Evolutionary conservation across 2,113 vertebrate genomes (phyloP).

Genomic region (Gadus macrocephalus): DNA sequence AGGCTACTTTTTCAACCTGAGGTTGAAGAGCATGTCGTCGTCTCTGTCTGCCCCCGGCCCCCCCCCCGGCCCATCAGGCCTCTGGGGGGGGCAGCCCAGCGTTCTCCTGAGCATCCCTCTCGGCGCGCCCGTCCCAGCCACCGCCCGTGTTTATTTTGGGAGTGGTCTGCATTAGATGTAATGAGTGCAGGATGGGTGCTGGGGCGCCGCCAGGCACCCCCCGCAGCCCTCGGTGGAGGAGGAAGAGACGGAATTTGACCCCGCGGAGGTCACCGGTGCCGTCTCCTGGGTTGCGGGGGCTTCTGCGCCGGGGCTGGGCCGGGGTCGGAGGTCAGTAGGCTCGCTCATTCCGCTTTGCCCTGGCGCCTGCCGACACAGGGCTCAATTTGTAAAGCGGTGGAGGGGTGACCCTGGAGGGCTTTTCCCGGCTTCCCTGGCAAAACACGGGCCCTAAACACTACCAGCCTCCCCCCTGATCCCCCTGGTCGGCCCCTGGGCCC

Average conservation of each 20-base stretch:
- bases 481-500: constrained; percentile 42
- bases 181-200: constrained; percentile 70
- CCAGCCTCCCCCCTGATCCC: constrained; percentile 57
- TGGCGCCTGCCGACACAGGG: constrained; percentile 80
- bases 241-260: constrained; percentile 73
- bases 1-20: too few species aligned
- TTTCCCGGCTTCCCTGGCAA: constrained; percentile 75
- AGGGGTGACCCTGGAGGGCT: constrained; percentile 71
- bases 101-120: constrained; percentile 38
- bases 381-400: constrained; percentile 78
- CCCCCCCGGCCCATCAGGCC: constrained; percentile 8
- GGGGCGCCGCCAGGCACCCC: constrained; percentile 62
- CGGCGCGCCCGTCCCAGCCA: constrained; percentile 49
- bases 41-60: background rate
- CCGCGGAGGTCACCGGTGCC: constrained; percentile 66
- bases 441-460: constrained; percentile 77
- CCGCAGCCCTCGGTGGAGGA: constrained; percentile 64
- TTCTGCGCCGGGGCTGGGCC: constrained; percentile 57
- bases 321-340: constrained; percentile 77
- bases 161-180: constrained; percentile 70
- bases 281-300: constrained; percentile 66
- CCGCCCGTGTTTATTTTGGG: constrained; percentile 70
- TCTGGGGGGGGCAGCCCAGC: constrained; percentile 1
- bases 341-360: constrained; percentile 71
- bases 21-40: background rate